Percentiles rank a stretch among this genome's conserved stretches.
Evolutionary conservation across 2,797 vertebrate genomes (phyloP).

Genomic region (Okamejei kenojei): DNA sequence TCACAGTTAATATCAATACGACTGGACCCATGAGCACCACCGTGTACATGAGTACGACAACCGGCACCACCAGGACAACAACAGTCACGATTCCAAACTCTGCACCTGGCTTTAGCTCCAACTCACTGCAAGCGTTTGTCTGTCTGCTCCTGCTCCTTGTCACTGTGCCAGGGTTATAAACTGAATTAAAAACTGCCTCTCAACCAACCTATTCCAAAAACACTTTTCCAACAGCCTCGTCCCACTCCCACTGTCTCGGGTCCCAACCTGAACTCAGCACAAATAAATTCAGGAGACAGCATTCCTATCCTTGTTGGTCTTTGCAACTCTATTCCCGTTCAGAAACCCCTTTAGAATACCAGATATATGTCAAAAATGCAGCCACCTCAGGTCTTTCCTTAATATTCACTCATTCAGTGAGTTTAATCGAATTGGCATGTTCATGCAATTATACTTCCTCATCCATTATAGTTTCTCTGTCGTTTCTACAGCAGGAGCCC

Average conservation of each 20-base stretch:
- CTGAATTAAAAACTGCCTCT: background rate
- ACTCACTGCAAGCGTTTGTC: background rate
- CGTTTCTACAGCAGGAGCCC: no score
- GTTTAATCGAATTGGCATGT: no score
- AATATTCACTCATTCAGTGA: background rate
- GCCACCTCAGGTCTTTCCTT: background rate
- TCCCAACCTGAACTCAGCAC: background rate
- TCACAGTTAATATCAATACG: background rate
- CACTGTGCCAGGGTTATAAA: background rate
- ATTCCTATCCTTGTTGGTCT: background rate
- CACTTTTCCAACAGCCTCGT: background rate
- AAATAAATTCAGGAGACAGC: background rate
- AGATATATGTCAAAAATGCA: background rate
- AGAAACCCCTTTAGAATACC: background rate
- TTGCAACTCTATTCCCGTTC: background rate
- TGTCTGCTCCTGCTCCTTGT: background rate
- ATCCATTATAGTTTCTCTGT: no score
- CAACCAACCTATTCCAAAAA: background rate
- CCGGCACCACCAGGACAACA: background rate
- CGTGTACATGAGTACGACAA: background rate
- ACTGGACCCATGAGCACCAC: background rate
- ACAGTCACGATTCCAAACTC: no score
- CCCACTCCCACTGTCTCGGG: background rate
- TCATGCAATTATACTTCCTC: no score
- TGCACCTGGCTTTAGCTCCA: background rate